Base-by-base conservation (phyloP, 2,113 vertebrate species). In the Oncorhynchus keta region DNA sequence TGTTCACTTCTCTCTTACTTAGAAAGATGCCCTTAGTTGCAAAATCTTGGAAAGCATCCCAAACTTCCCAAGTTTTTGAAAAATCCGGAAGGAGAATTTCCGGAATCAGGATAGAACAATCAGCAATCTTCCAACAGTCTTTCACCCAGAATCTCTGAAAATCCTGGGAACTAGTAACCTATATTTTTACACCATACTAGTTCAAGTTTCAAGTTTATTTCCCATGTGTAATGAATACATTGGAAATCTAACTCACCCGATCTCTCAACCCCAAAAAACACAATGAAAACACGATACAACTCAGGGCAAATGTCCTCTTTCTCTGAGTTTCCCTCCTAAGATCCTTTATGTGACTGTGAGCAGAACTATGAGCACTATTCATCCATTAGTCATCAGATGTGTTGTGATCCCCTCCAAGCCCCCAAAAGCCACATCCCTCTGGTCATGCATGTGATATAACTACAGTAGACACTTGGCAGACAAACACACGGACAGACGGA, bases 381-480 rank as follows among this genome's bases (percentile, higher is more conserved):
- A 62, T 79, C 64, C 20, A 8, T 83, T 74, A 78, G 71, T 84
- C 68, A 78, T 79, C 30, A 4, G 35, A 14, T 77, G 8, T 82
- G 69, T 79, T 81, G 24, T 73, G 45, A 80, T 70, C 64, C 32
- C 30, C 7, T 3, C 66, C 26, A 5, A n/a, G 67, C 32, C 16
- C 35, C 16, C 18, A 32, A 69, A 18, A 20, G 5, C 51, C 20
- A 74, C 45, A 76, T 73, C 84, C 55, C 72, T 62, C n/a, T 1
- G 11, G 20, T 57, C 28, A 20, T n/a, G 70, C 32, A 67, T 68
- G 75, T 80, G 75, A 78, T 76, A 24, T 68, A 77, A 73, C 22
- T 51, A 48, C 75, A 73, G 13, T 45, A 61, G 77, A 78, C 45
- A 74, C 39, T 45, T 26, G 70, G 1, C 22, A 16, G 35, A 51